Conservation (phyloP, 2,797 vertebrate species). For the Cephalopachus bancanus region DNA sequence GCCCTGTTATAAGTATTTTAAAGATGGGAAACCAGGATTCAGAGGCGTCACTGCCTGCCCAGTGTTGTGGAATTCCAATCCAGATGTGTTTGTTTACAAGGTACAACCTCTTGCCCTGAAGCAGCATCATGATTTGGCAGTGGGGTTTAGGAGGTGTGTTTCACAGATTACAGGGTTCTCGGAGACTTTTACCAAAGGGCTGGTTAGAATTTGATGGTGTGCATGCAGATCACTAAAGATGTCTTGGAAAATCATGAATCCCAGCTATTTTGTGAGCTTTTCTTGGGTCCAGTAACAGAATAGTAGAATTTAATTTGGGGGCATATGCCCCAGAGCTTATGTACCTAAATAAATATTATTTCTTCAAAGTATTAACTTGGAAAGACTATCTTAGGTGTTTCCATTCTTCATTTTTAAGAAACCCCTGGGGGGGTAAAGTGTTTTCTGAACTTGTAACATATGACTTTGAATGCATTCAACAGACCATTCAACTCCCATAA, state of each 20-base stretch:
- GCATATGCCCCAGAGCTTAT: background rate
- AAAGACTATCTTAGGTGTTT: background rate
- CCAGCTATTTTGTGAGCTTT: background rate
- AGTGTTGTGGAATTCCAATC: background rate
- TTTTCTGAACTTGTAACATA: background rate
- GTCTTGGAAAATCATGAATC: background rate
- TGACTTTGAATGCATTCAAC: background rate
- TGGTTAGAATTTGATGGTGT: background rate
- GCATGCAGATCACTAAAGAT: background rate
- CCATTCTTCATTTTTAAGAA: slow-evolving; percentile 39
- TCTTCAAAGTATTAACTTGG: slow-evolving; percentile 8
- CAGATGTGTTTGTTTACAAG: background rate
- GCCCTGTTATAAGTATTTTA: background rate
- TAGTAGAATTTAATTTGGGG: slow-evolving; percentile 30
- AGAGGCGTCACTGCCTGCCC: background rate
- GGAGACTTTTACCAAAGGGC: background rate
- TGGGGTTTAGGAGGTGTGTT: background rate
- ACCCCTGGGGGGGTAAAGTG: background rate
- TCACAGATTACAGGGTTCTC: background rate
- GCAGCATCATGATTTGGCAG: background rate
- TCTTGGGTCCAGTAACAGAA: background rate
- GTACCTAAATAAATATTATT: background rate
- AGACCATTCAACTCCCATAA: background rate
- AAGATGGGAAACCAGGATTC: background rate
- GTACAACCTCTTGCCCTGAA: background rate